Base-by-base conservation (phyloP, 2,888 invertebrate species). In the Tetrapedia diversipes region DNA sequence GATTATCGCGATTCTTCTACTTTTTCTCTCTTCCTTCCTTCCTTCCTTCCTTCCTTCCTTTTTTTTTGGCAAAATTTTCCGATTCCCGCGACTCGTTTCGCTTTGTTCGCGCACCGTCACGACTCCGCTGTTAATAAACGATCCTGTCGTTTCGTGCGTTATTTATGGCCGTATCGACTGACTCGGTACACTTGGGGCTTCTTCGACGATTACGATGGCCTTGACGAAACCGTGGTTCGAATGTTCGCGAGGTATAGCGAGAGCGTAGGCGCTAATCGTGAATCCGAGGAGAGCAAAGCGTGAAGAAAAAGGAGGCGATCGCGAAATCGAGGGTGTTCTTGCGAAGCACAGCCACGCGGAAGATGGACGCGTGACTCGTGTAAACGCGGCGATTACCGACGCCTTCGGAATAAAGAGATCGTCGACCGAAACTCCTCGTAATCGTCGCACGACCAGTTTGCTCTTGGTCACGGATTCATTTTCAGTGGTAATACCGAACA, bases 401-500 rank as follows among this genome's bases (percentile, higher is more conserved):
- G 39, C 56, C 60, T 53, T 54, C 32, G 56, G 67, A 66, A 77
- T 77, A 77, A 74, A 77, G 76, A 59, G 74, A 77, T 67, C 61
- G 73, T 60, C 67, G 54, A 49, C 41, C 41, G 56, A 54, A 29
- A 59, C 27, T 0, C 45, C 41, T 53, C 37, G 73, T 51, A 43
- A 57, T 22, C 57, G 59, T 24, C 63, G 57, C 56, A 45, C 70
- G 53, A 66, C 53, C 47, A 56, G 39, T 49, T 66, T 49, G 14
- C 66, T 53, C 16, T 39, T 64, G 45, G 41, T 61, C 43, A 4
- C 66, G 63, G 75, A 79, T 78, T 77, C 73, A 73, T 77, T 77
- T 70, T 60, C 77, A 19, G 57, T 49, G 49, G 77, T 72, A 77
- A 65, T 60, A 47, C 69, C 80, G 64, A 80, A 69, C 69, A 73